Percentiles rank a stretch among this genome's conserved stretches.
Evolutionary conservation across 2,888 invertebrate species (phyloP).

Genomic region (Bellardia pandia): DNA sequence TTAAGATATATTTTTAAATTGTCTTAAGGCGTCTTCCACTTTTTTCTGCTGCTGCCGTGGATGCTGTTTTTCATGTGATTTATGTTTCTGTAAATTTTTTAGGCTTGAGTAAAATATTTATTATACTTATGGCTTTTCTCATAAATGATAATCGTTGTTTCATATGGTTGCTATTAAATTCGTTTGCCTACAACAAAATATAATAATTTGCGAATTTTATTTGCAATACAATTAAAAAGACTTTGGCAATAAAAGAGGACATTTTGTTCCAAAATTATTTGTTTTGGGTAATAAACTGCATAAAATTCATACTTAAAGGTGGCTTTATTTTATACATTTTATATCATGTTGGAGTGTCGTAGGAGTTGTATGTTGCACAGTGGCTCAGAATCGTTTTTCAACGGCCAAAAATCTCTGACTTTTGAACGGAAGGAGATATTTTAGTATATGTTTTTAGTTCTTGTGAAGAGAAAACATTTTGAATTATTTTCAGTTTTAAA

Average conservation of each 20-base stretch:
- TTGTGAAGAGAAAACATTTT: too few relatives aligned
- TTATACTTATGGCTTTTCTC: not conserved
- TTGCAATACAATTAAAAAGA: not conserved
- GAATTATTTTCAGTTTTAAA: too few relatives aligned
- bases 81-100: constrained; percentile 14
- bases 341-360: too few relatives aligned
- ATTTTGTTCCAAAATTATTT: not conserved
- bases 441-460: too few relatives aligned
- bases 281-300: too few relatives aligned
- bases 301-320: too few relatives aligned
- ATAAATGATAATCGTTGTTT: not conserved
- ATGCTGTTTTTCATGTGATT: constrained; percentile 5
- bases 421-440: too few relatives aligned
- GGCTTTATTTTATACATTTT: too few relatives aligned
- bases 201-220: not conserved
- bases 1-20: not conserved
- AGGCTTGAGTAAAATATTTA: constrained; percentile 13
- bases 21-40: not conserved
- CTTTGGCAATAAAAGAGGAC: not conserved
- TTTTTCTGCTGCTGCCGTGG: not conserved
- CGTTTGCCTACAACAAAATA: too few relatives aligned
- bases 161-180: not conserved
- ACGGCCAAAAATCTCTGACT: too few relatives aligned
- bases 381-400: too few relatives aligned
- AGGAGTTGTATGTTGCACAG: too few relatives aligned